Conservation (phyloP, 1,140 invertebrate genomes). For the Coenobita brevimanus region DNA sequence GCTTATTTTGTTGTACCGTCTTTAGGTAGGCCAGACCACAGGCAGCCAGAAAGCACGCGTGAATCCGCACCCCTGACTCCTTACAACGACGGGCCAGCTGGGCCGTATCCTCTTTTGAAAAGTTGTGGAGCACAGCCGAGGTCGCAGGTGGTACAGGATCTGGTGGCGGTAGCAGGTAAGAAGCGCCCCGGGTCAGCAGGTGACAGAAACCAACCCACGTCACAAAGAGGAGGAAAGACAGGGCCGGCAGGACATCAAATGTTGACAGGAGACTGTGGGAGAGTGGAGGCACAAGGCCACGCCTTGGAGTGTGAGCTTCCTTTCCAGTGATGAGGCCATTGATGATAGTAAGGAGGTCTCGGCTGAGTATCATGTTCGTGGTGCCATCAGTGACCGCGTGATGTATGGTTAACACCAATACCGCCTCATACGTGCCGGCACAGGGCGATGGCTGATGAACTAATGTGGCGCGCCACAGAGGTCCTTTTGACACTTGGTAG, state of each 20-base stretch:
- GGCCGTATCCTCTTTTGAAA: slow-evolving; percentile 26
- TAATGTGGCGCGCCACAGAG: slow-evolving; percentile 47
- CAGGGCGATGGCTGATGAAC: neutral
- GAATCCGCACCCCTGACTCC: too few species aligned
- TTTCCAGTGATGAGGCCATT: slow-evolving; percentile 37
- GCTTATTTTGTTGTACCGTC: too few species aligned
- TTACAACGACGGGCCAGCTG: too few species aligned
- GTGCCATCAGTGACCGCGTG: slow-evolving; percentile 52
- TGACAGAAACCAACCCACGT: neutral
- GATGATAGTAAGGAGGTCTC: slow-evolving; percentile 46
- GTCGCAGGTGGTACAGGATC: slow-evolving; percentile 2
- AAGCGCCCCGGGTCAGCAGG: neutral
- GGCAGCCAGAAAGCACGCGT: too few species aligned
- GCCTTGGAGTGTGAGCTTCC: neutral
- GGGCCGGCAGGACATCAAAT: too few species aligned
- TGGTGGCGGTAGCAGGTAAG: slow-evolving; percentile 18
- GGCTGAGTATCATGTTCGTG: slow-evolving; percentile 42
- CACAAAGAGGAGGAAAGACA: too few species aligned
- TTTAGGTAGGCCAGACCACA: too few species aligned
- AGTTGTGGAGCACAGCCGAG: slow-evolving; percentile 10
- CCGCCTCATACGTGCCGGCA: neutral
- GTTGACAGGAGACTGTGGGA: neutral
- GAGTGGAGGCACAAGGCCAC: neutral
- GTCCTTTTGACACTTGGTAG: slow-evolving; percentile 39
- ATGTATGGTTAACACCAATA: slow-evolving; percentile 37